Evolutionary conservation across 1,140 invertebrate genomes (phyloP).

Genomic region (Daktulosphaira vitifoliae): DNA sequence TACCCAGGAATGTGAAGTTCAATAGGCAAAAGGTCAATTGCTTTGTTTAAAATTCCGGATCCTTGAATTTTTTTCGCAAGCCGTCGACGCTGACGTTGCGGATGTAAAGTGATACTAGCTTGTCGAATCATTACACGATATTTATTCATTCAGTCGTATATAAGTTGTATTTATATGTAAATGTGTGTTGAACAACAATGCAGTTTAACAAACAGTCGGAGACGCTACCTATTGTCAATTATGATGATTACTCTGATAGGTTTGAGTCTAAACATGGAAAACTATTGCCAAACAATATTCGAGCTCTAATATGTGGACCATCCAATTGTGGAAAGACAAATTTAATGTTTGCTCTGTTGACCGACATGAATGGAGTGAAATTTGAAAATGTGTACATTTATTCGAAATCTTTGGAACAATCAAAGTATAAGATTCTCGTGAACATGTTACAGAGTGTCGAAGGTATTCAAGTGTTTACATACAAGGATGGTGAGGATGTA

Average conservation of each 20-base stretch:
- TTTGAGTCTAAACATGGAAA: constrained; percentile 32
- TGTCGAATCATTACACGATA: background rate
- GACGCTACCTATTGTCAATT: background rate
- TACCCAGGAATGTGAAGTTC: constrained; percentile 46
- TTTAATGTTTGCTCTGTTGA: constrained; percentile 11
- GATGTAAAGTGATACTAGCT: no score
- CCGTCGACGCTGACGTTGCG: no score
- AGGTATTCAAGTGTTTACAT: constrained; percentile 39
- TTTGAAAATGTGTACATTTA: constrained; percentile 44
- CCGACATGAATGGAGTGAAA: constrained; percentile 33
- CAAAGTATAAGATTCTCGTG: constrained; percentile 41
- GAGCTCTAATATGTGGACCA: constrained; percentile 40
- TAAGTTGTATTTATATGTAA: background rate
- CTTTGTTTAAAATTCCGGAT: constrained; percentile 40
- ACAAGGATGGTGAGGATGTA: constrained; percentile 31
- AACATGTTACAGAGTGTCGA: constrained; percentile 38
- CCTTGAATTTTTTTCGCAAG: background rate
- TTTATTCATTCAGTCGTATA: background rate
- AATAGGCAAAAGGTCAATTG: constrained; percentile 44
- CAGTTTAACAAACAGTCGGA: background rate
- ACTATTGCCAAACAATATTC: constrained; percentile 38
- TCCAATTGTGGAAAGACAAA: constrained; percentile 32
- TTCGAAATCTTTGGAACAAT: constrained; percentile 36
- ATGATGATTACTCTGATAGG: background rate
- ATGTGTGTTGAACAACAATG: background rate